Percentiles rank a stretch among this genome's conserved stretches.
Conservation (phyloP, 2,113 vertebrate species). For the Lophotis ruficrista region DNA sequence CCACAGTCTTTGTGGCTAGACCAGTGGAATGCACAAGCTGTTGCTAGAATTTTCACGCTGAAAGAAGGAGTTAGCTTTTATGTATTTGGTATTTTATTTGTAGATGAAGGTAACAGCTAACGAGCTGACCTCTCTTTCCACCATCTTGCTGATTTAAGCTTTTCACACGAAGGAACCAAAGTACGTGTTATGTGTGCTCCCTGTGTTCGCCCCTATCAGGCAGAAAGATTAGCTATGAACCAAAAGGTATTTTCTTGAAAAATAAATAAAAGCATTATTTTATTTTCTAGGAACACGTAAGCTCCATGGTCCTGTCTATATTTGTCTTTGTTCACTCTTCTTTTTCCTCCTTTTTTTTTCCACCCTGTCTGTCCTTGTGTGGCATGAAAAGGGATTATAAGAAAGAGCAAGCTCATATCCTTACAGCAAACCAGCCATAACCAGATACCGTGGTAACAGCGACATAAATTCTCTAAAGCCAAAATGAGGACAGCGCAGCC, state of each 20-base stretch:
- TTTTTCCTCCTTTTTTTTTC: fast-evolving
- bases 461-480: background rate
- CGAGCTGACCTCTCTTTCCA: background rate
- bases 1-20: background rate
- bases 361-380: background rate
- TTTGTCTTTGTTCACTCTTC: background rate
- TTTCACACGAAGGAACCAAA: background rate
- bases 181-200: fast-evolving
- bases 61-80: background rate
- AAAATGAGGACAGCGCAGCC: fast-evolving
- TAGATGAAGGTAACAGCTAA: background rate
- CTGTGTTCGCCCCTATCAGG: background rate
- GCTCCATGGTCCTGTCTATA: background rate
- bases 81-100: background rate
- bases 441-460: background rate
- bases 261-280: background rate
- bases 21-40: background rate
- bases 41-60: background rate
- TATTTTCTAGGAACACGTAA: background rate
- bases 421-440: background rate
- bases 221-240: background rate
- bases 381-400: background rate
- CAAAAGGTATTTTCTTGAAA: background rate
- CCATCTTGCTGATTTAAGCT: background rate
- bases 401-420: fast-evolving